Evolutionary conservation across 1,140 invertebrate genomes (phyloP).

Genomic region (Alviniconcha marisindica): DNA sequence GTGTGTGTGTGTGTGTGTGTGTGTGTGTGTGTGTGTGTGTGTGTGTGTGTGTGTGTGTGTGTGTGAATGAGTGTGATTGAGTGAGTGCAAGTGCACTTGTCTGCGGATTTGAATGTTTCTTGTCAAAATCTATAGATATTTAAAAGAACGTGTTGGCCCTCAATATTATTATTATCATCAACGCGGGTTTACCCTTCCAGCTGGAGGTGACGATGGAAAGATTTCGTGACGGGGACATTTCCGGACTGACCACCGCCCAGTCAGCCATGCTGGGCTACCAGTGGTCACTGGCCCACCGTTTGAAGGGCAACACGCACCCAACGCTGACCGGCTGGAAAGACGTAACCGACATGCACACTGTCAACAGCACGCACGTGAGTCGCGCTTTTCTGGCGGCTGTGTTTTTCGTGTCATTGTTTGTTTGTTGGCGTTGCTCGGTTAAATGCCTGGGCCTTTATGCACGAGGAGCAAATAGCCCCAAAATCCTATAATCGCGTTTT

Average conservation of each 20-base stretch:
- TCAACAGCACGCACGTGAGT: slow-evolving; percentile 24
- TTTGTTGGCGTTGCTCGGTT: no score
- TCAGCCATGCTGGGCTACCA: slow-evolving; percentile 44
- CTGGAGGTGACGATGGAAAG: slow-evolving; percentile 40
- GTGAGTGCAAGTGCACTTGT: not conserved
- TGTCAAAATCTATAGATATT: no score
- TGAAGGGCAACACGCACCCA: not conserved
- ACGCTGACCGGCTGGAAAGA: slow-evolving; percentile 10
- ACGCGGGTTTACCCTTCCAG: no score
- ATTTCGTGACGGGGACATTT: slow-evolving; percentile 46
- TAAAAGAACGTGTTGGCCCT: no score
- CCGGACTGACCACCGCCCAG: slow-evolving; percentile 11
- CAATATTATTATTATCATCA: no score
- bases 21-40: no score
- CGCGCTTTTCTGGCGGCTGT: not conserved
- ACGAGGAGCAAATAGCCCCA: no score
- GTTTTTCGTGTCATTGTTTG: no score
- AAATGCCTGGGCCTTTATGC: no score
- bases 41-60: not conserved
- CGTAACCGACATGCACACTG: not conserved
- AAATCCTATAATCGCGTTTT: no score
- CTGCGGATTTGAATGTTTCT: not conserved
- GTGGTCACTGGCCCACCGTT: slow-evolving; percentile 47
- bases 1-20: no score
- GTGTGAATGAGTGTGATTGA: no score